Base-by-base conservation (phyloP, 2,113 vertebrate species). In the Nibea albiflora region DNA sequence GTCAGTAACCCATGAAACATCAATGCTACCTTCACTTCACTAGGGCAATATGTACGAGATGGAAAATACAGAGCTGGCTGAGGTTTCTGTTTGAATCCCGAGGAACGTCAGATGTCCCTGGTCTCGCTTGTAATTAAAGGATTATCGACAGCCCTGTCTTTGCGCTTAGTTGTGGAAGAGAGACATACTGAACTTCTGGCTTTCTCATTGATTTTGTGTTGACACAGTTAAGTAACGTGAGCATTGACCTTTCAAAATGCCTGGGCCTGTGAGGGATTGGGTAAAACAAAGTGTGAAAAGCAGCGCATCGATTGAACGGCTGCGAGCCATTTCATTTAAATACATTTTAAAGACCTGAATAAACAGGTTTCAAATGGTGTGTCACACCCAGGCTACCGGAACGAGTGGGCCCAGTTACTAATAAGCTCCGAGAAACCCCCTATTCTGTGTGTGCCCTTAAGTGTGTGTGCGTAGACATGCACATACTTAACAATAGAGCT, bases 141-240 rank as follows among this genome's bases (percentile, higher is more conserved):
- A 71, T 42, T 78, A 76, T 69, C 44, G 52, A 76, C 67, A 73
- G 64, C 66, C 17, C 28, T 53, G 19, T 77, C 70, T 68, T 82
- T 78, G 74, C 57, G 39, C 71, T 70, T 54, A 66, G 46, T 39
- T 58, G 49, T 62, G 26, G 49, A 46, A 52, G 56, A 66, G 50
- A 66, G 65, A 63, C 35, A 26, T 11, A n/a, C 58, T 84, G 49
- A 81, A 76, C 47, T 61, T 24, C 42, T 73, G 35, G 15, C 66
- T 54, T 44, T 67, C 49, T 44, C 16, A 73, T 80, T n/a, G 56
- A 77, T 74, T 85, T 76, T 72, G n/a, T 78, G 73, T 83, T 87
- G 68, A 87, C 78, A 78, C 50, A 54, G 67, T 83, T 76, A 63
- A 85, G 19, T 26, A 50, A 63, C 35, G 10, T 82, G 44, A 50